Base-by-base conservation (phyloP, 2,888 invertebrate species). In the Drosophila mulleri region DNA sequence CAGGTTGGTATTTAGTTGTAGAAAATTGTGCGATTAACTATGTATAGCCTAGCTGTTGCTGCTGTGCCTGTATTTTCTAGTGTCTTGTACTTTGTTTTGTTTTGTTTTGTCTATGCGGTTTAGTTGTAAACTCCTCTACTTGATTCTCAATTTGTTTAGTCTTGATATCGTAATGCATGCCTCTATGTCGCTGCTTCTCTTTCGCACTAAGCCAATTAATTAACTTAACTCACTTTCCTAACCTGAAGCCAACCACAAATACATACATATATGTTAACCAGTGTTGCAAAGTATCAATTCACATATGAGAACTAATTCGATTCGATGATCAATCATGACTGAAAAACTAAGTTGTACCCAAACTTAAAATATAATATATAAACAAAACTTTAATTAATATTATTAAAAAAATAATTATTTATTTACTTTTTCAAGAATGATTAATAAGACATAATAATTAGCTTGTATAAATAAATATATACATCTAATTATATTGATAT, bases 121-220 rank as follows among this genome's bases (percentile, higher is more conserved):
- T 66, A 59, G 74, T 82, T 69, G 81, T 79, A 72, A 78, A 83
- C 89, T 88, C 89, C 90, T 85, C 88, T 85, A 79, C 85, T 89
- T 82, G 84, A 71, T 62, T 78, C 67, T 78, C 58, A 67, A 75
- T 66, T 66, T 66, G 69, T 52, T 52, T 54, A 53, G 50, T 67
- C 39, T 66, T 45, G 42, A 58, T 60, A 20, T 67, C 54, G 26
- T 82, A 83, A 75, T 79, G 89, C 87, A 83, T 85, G 88, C 62
- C 71, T 67, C 14, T 53, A 53, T 68, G 67, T 67, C 58, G 77
- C 61, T 67, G 84, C 73, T 76, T 74, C 68, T 60, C 57, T 72
- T 73, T 83, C 52, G 35, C 83, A 71, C 68, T 70, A 78, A 80
- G 70, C 58, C 71, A 44, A 56, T 50, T 57, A 29, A 29, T 53